phyloP scores from a whole-genome alignment of 2,797 vertebrate species.

The Periophthalmus magnuspinnatus region DNA sequence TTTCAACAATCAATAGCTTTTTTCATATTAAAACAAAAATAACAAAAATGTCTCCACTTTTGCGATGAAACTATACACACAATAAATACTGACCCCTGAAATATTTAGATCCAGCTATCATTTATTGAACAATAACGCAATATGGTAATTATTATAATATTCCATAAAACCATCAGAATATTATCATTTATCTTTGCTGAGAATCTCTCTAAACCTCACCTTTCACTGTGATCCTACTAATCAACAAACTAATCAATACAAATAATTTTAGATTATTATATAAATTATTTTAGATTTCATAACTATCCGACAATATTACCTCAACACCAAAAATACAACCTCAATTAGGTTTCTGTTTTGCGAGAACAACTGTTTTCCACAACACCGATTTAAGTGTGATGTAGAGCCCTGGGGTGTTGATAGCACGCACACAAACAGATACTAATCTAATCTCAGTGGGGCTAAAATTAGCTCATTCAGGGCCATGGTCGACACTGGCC shows the following conservation, averaged over 20 bases:
- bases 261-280: too few relatives aligned
- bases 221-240: background rate
- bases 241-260: background rate
- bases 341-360: conserved; percentile 9
- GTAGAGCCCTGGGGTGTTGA: conserved; percentile 50
- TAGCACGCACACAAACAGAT: conserved; percentile 52
- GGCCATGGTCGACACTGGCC: conserved; percentile 51
- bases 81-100: too few relatives aligned
- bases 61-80: too few relatives aligned
- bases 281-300: background rate
- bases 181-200: background rate
- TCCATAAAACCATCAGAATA: background rate
- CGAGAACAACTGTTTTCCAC: conserved; percentile 16
- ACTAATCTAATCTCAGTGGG: conserved; percentile 60
- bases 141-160: background rate
- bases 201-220: background rate
- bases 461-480: conserved; percentile 63
- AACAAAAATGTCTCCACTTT: too few relatives aligned
- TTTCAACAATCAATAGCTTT: too few relatives aligned
- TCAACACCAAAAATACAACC: background rate
- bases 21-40: too few relatives aligned
- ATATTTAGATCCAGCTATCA: too few relatives aligned
- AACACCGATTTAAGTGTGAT: conserved; percentile 43
- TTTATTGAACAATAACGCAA: too few relatives aligned
- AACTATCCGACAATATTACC: background rate